Percentiles rank a stretch among this genome's conserved stretches.
These are phyloP conservation scores for Anolis carolinensis DNA, from an alignment of 2,113 vertebrate genomes.

Conservation along the genomic window DNA sequence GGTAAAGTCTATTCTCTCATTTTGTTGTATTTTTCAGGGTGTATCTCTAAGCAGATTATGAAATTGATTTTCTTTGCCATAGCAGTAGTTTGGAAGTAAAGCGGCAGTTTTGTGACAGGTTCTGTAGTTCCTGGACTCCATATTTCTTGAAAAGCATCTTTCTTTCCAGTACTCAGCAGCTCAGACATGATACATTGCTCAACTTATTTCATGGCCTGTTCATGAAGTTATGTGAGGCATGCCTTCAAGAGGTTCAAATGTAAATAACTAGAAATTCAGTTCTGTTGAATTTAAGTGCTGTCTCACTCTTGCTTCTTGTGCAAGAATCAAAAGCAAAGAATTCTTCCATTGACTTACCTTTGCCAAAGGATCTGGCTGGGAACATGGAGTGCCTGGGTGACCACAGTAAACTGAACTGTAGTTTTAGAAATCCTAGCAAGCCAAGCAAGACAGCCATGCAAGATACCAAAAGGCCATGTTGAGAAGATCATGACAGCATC, in stretches of 20 bases:
- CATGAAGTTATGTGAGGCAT: background rate
- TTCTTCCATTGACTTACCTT: background rate
- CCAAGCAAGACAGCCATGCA: conserved; percentile 37
- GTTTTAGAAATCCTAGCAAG: conserved; percentile 7
- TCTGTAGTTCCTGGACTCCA: background rate
- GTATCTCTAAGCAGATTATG: background rate
- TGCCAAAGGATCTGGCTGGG: background rate
- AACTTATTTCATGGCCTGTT: background rate
- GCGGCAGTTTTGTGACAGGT: background rate
- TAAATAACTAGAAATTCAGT: background rate
- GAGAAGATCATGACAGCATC: background rate
- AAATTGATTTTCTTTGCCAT: background rate
- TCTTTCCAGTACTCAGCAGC: background rate
- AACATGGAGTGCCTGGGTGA: background rate
- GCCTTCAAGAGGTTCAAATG: background rate
- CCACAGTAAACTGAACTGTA: background rate
- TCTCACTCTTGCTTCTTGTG: background rate
- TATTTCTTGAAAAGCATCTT: background rate
- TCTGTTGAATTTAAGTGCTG: background rate
- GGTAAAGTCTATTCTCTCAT: background rate
- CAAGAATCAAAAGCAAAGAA: background rate
- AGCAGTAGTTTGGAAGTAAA: background rate
- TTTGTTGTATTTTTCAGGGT: background rate
- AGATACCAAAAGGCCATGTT: background rate
- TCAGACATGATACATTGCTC: background rate